These are phyloP conservation scores for Rhamnusium bicolor DNA, from an alignment of 2,888 invertebrate genomes.

Conservation along the genomic window DNA sequence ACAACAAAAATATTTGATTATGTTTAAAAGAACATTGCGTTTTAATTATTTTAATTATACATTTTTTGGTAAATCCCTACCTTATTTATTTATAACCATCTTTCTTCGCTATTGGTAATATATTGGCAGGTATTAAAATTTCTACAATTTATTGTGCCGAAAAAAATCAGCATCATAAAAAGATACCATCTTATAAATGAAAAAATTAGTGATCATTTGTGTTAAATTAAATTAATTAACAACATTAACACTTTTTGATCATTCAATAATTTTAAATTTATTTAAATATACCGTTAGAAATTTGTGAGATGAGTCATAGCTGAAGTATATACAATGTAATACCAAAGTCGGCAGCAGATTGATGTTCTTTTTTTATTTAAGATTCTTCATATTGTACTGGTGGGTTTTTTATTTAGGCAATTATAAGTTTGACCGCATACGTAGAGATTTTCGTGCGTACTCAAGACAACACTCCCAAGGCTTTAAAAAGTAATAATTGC, in stretches of 20 bases:
- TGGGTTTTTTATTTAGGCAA: not conserved
- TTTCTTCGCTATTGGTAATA: no score
- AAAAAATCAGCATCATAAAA: not conserved
- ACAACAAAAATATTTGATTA: no score
- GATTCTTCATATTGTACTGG: conserved; percentile 9
- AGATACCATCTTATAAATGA: not conserved
- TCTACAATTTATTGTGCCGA: no score
- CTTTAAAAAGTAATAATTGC: not conserved
- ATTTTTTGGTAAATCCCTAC: no score
- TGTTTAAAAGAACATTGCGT: no score
- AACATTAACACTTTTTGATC: not conserved
- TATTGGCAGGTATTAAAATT: no score
- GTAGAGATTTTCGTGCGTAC: not conserved
- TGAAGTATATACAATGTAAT: not conserved
- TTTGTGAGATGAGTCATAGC: not conserved
- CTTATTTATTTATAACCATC: no score
- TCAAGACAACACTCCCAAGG: not conserved
- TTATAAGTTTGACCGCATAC: not conserved
- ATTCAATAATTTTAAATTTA: not conserved
- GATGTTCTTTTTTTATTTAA: conserved; percentile 7
- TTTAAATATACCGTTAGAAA: not conserved
- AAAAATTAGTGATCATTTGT: not conserved
- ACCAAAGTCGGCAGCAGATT: not conserved
- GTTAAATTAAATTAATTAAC: not conserved
- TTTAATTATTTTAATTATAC: no score